Evolutionary conservation across 2,797 vertebrate species (phyloP).

Genomic region (Jordanella pulchra): DNA sequence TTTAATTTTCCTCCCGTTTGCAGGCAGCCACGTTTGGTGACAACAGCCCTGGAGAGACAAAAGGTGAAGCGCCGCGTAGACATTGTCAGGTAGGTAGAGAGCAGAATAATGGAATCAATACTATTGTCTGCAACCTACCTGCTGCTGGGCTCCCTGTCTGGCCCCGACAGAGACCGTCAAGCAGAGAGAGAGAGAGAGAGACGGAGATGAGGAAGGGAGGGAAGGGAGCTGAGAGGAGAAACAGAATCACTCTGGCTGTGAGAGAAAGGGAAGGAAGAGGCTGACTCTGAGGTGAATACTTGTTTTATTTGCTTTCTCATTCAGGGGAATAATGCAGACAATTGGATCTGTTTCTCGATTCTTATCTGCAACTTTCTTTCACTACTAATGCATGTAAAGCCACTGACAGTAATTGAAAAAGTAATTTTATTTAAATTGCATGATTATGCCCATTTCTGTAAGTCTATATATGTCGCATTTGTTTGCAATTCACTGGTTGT

Average conservation of each 20-base stretch:
- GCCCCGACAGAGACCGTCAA: constrained; percentile 60
- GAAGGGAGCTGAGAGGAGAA: constrained; percentile 42
- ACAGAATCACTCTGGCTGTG: constrained; percentile 54
- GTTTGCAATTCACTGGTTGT: constrained; percentile 19
- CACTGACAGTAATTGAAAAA: constrained; percentile 8
- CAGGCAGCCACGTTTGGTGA: constrained; percentile 45
- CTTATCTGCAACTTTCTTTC: constrained; percentile 50
- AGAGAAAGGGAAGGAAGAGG: constrained; percentile 47
- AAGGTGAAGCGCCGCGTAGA: constrained; percentile 61
- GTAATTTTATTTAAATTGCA: neutral
- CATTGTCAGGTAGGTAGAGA: constrained; percentile 67
- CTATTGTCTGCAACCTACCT: constrained; percentile 78
- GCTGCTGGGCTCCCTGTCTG: constrained; percentile 75
- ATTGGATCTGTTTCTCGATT: constrained; percentile 16
- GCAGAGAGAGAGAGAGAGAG: constrained; percentile 50
- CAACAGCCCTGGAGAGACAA: constrained; percentile 66
- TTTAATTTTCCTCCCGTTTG: constrained; percentile 47
- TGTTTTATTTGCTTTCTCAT: constrained; percentile 29
- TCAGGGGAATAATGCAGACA: constrained; percentile 3
- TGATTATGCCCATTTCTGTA: constrained; percentile 13
- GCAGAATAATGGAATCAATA: constrained; percentile 76
- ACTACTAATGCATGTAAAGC: constrained; percentile 8
- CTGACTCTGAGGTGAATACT: constrained; percentile 52
- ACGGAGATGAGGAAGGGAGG: constrained; percentile 28
- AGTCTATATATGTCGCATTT: constrained; percentile 14